These are phyloP conservation scores for Eupleurogrammus muticus DNA, from an alignment of 2,797 vertebrate genomes.

Conservation along the genomic window DNA sequence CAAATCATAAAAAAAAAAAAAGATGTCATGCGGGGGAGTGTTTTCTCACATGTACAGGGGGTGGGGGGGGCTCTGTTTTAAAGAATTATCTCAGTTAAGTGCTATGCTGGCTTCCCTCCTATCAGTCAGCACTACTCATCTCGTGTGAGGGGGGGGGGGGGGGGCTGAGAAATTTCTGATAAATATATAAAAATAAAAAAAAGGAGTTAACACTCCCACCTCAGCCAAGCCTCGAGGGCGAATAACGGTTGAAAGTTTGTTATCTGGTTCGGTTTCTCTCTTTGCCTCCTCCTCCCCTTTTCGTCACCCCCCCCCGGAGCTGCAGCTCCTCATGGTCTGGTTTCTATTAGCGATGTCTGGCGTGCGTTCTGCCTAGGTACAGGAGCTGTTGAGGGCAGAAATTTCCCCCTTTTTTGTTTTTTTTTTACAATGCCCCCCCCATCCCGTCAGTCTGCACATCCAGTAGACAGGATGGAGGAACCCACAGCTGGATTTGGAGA, in stretches of 20 bases:
- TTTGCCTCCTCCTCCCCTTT: slow-evolving; percentile 30
- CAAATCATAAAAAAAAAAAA: slow-evolving; percentile 49
- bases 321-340: slow-evolving; percentile 70
- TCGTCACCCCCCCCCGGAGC: slow-evolving; percentile 51
- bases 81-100: slow-evolving; percentile 56
- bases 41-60: slow-evolving; percentile 47
- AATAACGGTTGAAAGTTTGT: slow-evolving; percentile 43
- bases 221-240: slow-evolving; percentile 1
- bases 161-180: no score
- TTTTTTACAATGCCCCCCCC: slow-evolving; percentile 60
- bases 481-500: slow-evolving; percentile 32
- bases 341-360: slow-evolving; percentile 77
- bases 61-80: slow-evolving; percentile 26
- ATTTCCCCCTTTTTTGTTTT: no score
- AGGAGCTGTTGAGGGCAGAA: slow-evolving; percentile 75
- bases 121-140: slow-evolving; percentile 45
- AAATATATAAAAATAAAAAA: slow-evolving; percentile 43
- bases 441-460: slow-evolving; percentile 20
- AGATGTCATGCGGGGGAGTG: slow-evolving; percentile 5
- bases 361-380: slow-evolving; percentile 69
- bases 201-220: slow-evolving; percentile 32
- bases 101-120: slow-evolving; percentile 46
- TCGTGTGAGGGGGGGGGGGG: slow-evolving; percentile 19
- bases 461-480: slow-evolving; percentile 24
- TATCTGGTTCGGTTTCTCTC: slow-evolving; percentile 17